phyloP scores from a whole-genome alignment of 1,140 invertebrate species.

The Zophobas morio region DNA sequence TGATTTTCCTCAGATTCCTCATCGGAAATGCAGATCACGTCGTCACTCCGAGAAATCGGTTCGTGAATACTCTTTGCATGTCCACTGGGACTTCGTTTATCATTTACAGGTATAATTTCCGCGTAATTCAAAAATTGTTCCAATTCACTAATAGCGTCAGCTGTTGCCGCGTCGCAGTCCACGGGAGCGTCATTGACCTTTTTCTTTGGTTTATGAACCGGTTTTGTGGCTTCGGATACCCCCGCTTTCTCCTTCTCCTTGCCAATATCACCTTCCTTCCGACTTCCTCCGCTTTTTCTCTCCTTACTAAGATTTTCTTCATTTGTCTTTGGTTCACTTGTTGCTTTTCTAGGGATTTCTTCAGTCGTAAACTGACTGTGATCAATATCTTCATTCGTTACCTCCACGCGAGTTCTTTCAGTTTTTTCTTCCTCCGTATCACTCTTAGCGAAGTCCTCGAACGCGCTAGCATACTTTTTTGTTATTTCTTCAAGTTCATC shows the following conservation, averaged over 20 bases:
- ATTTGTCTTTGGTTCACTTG: too few relatives aligned
- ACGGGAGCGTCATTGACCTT: not conserved
- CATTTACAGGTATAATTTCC: not conserved
- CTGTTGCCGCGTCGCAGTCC: not conserved
- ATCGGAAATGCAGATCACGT: conserved; percentile 27
- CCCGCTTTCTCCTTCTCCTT: too few relatives aligned
- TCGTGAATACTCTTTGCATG: too few relatives aligned
- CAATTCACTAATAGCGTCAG: conserved; percentile 3
- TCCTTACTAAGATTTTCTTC: too few relatives aligned
- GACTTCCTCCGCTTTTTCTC: too few relatives aligned
- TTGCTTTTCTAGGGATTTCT: too few relatives aligned
- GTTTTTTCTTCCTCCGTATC: conserved; percentile 11
- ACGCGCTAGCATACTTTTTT: conserved; percentile 52
- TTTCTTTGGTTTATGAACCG: not conserved
- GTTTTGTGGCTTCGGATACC: too few relatives aligned
- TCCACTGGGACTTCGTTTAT: too few relatives aligned
- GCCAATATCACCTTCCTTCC: too few relatives aligned
- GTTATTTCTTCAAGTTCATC: conserved; percentile 47
- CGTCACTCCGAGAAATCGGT: not conserved
- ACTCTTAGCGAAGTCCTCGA: conserved; percentile 18
- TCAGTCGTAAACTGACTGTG: not conserved
- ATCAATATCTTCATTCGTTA: not conserved
- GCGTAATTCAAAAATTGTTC: conserved; percentile 8
- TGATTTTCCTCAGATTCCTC: not conserved
- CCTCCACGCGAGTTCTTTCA: not conserved